phyloP scores from a whole-genome alignment of 1,140 invertebrate genomes.

The Tetraneura akinire region DNA sequence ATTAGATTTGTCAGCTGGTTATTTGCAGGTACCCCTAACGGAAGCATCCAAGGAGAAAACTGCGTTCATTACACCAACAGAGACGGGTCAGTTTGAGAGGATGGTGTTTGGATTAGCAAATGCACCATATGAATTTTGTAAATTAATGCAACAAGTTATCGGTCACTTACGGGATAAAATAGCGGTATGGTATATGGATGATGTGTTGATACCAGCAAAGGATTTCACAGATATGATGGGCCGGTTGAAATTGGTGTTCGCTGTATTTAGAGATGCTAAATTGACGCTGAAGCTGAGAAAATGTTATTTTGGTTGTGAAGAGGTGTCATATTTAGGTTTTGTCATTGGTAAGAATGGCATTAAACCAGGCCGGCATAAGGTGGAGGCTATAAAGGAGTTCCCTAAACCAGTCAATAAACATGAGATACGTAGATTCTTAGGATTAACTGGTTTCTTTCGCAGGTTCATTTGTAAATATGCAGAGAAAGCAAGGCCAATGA shows the following conservation, averaged over 20 bases:
- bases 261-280: neutral
- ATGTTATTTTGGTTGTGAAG: neutral
- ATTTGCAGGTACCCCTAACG: conserved; percentile 52
- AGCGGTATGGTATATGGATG: conserved; percentile 9
- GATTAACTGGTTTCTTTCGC: neutral
- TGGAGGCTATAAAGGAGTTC: neutral
- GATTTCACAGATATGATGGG: neutral
- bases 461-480: conserved; percentile 23
- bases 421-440: neutral
- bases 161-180: neutral
- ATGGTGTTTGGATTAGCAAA: conserved; percentile 55
- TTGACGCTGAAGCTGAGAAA: neutral
- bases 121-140: conserved; percentile 31
- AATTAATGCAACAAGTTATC: conserved; percentile 38
- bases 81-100: conserved; percentile 49
- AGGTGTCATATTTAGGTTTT: conserved; percentile 12
- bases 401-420: neutral
- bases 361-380: neutral
- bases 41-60: too few relatives aligned
- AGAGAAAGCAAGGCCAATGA: neutral
- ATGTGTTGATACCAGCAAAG: conserved; percentile 23
- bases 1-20: conserved; percentile 53
- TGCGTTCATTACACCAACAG: too few relatives aligned
- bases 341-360: neutral
- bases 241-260: neutral